Conservation (phyloP, 2,888 invertebrate genomes). For the Parnassius apollo region DNA sequence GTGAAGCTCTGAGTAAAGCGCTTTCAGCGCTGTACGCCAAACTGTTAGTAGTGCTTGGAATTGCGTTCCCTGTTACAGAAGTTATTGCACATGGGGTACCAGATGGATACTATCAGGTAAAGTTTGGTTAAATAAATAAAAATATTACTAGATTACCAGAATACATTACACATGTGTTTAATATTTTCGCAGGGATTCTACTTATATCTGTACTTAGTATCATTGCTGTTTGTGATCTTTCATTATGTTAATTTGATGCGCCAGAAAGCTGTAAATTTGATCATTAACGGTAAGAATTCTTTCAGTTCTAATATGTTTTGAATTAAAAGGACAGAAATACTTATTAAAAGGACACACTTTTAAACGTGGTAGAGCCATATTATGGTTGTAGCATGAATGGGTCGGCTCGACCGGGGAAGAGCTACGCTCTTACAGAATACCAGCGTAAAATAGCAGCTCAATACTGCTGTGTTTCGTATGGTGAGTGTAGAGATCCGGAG, state of each 20-base stretch:
- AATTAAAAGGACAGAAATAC: too few species aligned
- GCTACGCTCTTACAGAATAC: too few species aligned
- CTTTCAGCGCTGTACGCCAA: conserved; percentile 92
- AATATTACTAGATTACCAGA: too few species aligned
- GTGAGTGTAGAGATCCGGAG: too few species aligned
- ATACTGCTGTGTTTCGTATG: too few species aligned
- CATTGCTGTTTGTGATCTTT: conserved; percentile 88
- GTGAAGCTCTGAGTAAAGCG: conserved; percentile 86
- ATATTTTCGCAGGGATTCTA: conserved; percentile 86
- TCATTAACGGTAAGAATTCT: conserved; percentile 73
- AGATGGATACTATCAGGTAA: conserved; percentile 86
- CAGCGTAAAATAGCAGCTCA: too few species aligned
- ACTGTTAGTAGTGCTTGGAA: conserved; percentile 89
- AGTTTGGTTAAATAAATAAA: background rate
- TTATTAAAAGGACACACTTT: too few species aligned
- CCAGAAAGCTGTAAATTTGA: conserved; percentile 82
- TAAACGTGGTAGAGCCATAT: too few species aligned
- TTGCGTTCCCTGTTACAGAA: conserved; percentile 93
- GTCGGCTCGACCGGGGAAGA: too few species aligned
- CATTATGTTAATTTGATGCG: conserved; percentile 85
- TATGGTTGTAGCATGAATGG: too few species aligned
- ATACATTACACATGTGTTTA: too few species aligned
- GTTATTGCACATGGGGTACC: conserved; percentile 90
- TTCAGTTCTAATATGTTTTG: background rate
- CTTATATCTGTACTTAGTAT: conserved; percentile 88